Conservation (phyloP, 2,797 vertebrate species). For the Decapterus maruadsi region DNA sequence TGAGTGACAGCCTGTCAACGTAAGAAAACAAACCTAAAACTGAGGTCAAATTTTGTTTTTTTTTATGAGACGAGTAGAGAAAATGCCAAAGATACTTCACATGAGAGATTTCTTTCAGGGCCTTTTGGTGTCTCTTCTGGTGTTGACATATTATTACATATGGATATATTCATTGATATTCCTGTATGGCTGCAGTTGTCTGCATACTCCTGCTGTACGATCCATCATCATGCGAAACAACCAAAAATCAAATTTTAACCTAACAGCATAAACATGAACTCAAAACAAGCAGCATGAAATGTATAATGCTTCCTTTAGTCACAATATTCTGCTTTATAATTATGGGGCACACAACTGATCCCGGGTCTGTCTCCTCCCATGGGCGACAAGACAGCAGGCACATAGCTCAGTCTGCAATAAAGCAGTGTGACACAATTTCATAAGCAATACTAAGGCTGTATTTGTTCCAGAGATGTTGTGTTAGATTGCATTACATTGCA, state of each 20-base stretch:
- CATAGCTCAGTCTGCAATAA: neutral
- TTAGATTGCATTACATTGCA: slow-evolving; percentile 9
- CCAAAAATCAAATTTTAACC: neutral
- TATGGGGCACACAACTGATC: neutral
- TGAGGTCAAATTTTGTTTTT: neutral
- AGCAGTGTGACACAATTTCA: neutral
- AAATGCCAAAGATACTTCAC: neutral
- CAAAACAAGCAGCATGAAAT: neutral
- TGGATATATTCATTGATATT: neutral
- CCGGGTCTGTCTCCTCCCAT: neutral
- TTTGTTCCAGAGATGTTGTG: neutral
- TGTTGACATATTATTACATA: neutral
- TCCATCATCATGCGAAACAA: neutral
- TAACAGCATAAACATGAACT: neutral
- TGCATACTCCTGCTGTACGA: neutral
- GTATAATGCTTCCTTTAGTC: neutral
- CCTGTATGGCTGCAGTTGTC: neutral
- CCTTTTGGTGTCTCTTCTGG: neutral
- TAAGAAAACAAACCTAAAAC: neutral
- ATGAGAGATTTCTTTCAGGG: neutral
- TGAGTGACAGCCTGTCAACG: neutral
- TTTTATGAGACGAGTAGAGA: neutral
- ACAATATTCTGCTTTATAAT: neutral
- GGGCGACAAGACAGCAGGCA: neutral
- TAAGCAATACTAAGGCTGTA: neutral